Evolutionary conservation across 2,888 invertebrate genomes (phyloP).

Genomic region (Tillus elongatus): DNA sequence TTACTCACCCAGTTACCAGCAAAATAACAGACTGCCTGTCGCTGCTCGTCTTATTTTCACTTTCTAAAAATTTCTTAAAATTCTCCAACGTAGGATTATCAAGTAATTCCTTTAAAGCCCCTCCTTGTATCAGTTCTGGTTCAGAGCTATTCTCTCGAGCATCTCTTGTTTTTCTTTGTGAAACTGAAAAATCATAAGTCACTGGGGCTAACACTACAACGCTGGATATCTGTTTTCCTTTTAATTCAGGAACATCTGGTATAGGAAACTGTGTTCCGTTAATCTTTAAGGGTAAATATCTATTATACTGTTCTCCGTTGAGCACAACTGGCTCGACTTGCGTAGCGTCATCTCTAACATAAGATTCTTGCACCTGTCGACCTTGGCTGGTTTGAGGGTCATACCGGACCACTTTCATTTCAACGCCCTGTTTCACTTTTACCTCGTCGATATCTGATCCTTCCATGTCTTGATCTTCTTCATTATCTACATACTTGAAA

Average conservation of each 20-base stretch:
- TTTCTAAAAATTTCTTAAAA: constrained; percentile 70
- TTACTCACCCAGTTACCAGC: constrained; percentile 69
- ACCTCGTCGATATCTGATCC: constrained; percentile 46
- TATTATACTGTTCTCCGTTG: constrained; percentile 66
- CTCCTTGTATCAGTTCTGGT: constrained; percentile 44
- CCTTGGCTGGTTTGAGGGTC: constrained; percentile 67
- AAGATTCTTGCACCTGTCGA: constrained; percentile 59
- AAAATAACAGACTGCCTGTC: constrained; percentile 74
- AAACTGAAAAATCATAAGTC: constrained; percentile 53
- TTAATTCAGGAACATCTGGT: constrained; percentile 66
- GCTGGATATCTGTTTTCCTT: constrained; percentile 69
- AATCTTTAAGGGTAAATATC: constrained; percentile 76
- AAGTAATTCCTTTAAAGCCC: constrained; percentile 64
- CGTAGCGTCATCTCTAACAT: constrained; percentile 63
- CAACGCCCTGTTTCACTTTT: constrained; percentile 50
- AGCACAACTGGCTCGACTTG: constrained; percentile 66
- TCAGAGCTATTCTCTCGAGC: constrained; percentile 44
- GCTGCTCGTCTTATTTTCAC: constrained; percentile 62
- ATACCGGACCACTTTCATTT: constrained; percentile 79
- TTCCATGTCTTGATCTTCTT: constrained; percentile 47
- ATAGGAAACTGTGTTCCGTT: constrained; percentile 78
- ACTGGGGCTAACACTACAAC: constrained; percentile 80
- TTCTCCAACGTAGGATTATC: constrained; percentile 68
- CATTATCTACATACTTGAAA: constrained; percentile 33
- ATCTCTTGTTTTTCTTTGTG: constrained; percentile 48